Evolutionary conservation across 2,113 vertebrate genomes (phyloP), one percentile per base, ranked within the genome.

Genomic region (Aplodontia rufa): DNA sequence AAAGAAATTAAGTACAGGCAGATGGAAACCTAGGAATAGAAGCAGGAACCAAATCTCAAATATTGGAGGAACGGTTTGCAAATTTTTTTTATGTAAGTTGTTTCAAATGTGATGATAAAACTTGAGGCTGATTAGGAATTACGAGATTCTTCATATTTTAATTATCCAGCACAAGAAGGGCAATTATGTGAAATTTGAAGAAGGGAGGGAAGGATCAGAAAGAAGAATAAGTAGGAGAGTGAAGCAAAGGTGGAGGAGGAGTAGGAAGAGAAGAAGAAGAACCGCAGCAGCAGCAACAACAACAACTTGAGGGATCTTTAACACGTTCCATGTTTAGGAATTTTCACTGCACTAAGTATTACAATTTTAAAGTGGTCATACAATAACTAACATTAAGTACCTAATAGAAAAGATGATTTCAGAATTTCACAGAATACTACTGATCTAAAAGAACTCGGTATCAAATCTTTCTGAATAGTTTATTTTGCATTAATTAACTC

Each of bases 11-110:
- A 95, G 42, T 22, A 42, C 64, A 94, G 71, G 13, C 84, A 97
- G 96, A 94, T 90, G 84, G 92, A 92, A 32, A 87, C 17, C 93
- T 95, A 91, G 49, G 84, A 97, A 96, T 93, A 97, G 94, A 96
- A 96, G 82, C 60, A 81, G 32, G 68, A 96, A 97, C 75, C 51
- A 95, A 92, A 88, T 74, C 82, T 96, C 81, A 94, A 90, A 95
- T 55, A 87, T 37, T 87, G 40, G 68, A 90, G 45, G 40, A 83
- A 95, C 62, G 37, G 51, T 82, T 60, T 95, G 69, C 40, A 75
- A 92, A 93, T 84, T n/a, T 68, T 60, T 94, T 97, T 89, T 24
- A 66, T 94, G 60, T 90, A 37, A 91, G 37, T 87, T 92, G 68
- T 49, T 53, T 90, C 85, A 85, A 91, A 69, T 72, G 80, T 66